These are phyloP conservation scores for Ciconia nigra DNA, from an alignment of 2,797 vertebrate genomes.

Conservation along the genomic window DNA sequence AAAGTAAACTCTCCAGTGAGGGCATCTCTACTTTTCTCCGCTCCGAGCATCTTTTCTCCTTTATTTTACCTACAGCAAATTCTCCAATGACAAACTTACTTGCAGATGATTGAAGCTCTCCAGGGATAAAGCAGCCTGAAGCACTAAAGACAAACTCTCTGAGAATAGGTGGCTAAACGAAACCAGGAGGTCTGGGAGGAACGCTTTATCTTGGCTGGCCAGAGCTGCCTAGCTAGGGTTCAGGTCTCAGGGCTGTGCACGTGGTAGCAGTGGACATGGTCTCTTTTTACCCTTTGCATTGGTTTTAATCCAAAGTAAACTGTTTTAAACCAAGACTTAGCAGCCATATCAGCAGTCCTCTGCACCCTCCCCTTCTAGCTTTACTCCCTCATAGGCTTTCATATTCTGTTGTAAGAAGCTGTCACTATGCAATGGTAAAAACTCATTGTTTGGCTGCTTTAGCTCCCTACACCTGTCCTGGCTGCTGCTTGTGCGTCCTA, in stretches of 20 bases:
- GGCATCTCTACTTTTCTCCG: not conserved
- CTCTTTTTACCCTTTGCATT: not conserved
- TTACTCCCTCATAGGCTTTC: not conserved
- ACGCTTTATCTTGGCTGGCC: not conserved
- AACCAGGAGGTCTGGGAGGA: not conserved
- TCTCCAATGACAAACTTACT: not conserved
- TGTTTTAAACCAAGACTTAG: not conserved
- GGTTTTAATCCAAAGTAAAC: not conserved
- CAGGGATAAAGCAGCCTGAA: not conserved
- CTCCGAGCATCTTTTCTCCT: not conserved
- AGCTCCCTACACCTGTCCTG: not conserved
- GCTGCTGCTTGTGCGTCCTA: not conserved
- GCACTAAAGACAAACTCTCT: not conserved
- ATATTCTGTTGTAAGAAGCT: not conserved
- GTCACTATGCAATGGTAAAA: not conserved
- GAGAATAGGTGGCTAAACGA: not conserved
- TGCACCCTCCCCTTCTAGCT: not conserved
- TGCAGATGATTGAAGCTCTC: not conserved
- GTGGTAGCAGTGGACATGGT: not conserved
- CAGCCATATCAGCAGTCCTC: not conserved
- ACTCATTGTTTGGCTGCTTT: not conserved
- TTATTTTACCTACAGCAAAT: constrained; percentile 27
- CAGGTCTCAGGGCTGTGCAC: not conserved
- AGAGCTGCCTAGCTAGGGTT: not conserved
- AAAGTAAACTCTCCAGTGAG: not conserved